Percentiles rank a stretch among this genome's conserved stretches.
Conservation (phyloP, 1,140 invertebrate genomes). For the Holcopasites calliopsidis region DNA sequence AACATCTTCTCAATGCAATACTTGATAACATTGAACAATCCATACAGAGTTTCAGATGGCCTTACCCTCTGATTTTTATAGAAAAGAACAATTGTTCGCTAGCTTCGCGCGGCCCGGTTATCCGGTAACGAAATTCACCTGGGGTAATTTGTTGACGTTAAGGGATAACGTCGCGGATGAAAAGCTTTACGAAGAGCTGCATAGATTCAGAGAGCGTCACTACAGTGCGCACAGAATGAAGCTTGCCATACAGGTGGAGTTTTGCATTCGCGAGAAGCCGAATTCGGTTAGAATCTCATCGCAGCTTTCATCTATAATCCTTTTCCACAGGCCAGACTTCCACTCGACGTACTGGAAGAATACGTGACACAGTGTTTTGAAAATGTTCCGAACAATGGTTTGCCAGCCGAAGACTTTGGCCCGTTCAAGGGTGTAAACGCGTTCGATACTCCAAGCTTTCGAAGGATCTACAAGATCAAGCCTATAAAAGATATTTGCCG, state of each 20-base stretch:
- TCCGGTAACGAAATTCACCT: constrained; percentile 90
- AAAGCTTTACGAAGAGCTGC: constrained; percentile 83
- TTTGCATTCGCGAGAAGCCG: not conserved
- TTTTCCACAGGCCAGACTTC: constrained; percentile 86
- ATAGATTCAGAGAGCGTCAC: constrained; percentile 89
- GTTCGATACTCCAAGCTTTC: constrained; percentile 84
- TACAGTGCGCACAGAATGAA: constrained; percentile 96
- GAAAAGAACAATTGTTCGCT: constrained; percentile 87
- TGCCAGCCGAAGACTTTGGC: constrained; percentile 82
- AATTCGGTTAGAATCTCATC: too few relatives aligned
- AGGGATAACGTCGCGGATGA: constrained; percentile 85
- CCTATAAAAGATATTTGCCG: constrained; percentile 87
- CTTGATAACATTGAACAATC: constrained; percentile 1
- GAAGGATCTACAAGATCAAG: constrained; percentile 88
- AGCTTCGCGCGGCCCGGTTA: constrained; percentile 84
- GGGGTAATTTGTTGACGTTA: constrained; percentile 91
- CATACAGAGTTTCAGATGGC: constrained; percentile 87
- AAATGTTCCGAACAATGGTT: constrained; percentile 83
- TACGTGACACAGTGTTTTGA: constrained; percentile 84
- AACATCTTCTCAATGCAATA: not conserved
- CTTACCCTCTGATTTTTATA: constrained; percentile 83
- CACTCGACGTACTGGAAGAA: constrained; percentile 86
- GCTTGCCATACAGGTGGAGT: constrained; percentile 85
- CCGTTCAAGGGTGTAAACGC: constrained; percentile 76
- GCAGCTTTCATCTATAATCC: too few relatives aligned